Percentiles rank a stretch among this genome's conserved stretches.
These are phyloP conservation scores for Coleophora deauratella DNA, from an alignment of 2,888 invertebrate species.

Conservation along the genomic window DNA sequence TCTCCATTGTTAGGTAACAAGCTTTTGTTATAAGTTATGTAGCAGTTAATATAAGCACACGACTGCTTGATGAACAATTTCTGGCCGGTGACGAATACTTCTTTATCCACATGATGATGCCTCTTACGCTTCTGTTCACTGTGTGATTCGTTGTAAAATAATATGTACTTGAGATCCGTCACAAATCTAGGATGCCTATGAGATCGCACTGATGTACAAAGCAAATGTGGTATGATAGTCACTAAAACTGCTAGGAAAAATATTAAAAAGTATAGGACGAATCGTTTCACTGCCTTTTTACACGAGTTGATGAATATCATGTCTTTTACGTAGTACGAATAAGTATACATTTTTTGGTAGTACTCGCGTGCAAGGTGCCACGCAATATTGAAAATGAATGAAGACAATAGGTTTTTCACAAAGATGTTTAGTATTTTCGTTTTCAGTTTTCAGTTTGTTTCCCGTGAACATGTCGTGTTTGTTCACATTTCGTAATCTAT, in stretches of 20 bases:
- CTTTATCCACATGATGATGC: constrained; percentile 11
- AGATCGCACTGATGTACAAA: constrained; percentile 10
- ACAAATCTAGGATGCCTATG: constrained; percentile 18
- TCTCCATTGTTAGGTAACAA: constrained; percentile 31
- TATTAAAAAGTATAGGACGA: constrained; percentile 22
- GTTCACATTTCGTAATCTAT: constrained; percentile 2
- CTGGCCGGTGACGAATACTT: constrained; percentile 33
- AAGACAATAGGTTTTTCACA: too few species aligned
- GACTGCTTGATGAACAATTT: constrained; percentile 43
- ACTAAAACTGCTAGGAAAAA: constrained; percentile 24
- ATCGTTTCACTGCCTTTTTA: constrained; percentile 25
- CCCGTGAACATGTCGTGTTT: not conserved
- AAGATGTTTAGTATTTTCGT: too few species aligned
- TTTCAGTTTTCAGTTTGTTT: not conserved
- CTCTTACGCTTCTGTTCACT: constrained; percentile 16
- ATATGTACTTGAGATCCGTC: constrained; percentile 54
- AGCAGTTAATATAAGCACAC: constrained; percentile 52
- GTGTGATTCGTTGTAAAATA: constrained; percentile 41
- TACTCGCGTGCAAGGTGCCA: too few species aligned
- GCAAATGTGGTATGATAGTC: constrained; percentile 31
- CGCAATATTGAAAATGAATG: too few species aligned
- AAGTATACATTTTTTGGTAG: constrained; percentile 19
- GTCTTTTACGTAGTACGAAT: constrained; percentile 40
- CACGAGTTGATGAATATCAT: constrained; percentile 33
- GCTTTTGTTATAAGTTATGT: constrained; percentile 42